Evolutionary conservation across 2,888 invertebrate genomes (phyloP), one percentile per base, ranked within the genome.

Genomic region (Macaria liturata): DNA sequence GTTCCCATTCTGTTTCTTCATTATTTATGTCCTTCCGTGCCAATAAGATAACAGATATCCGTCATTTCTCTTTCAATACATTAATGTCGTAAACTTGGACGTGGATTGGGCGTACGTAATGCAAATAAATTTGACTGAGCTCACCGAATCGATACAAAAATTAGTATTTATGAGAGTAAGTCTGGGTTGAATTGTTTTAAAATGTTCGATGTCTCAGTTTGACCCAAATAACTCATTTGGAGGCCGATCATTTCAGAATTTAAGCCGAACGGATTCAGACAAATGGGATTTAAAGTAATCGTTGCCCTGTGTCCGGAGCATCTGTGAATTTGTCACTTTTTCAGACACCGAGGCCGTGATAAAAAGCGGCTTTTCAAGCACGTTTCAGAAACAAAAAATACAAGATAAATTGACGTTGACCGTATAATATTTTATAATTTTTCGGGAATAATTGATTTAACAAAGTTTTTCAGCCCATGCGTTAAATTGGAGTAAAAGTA

Each of bases 131-230:
- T 20, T 1, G 20, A 20, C 20, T 20, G 20, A 20, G 2, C 2
- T 20, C 1, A 20, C 2, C 20, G 20, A 20, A 20, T 20, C 20
- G 20, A 20, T 20, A 20, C 20, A 20, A 70, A 69, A 68, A 69
- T 63, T 71, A 64, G 73, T 76, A 75, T 79, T 78, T 78, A 78
- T 72, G 65, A 67, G 68, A 67, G 39, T 46, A 57, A 66, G 74
- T 76, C 69, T 76, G 71, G 78, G 76, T 78, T 75, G 72, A 71
- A 71, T 74, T 73, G 73, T 70, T 77, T 73, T 69, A 67, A 71
- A 72, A 72, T 66, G 70, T 69, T 68, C 65, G 65, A 20, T 20
- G 20, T 20, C 20, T 76, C 68, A 73, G 73, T 73, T 37, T 63
- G 59, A 67, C 62, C 59, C 58, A 54, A 64, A 59, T 60, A 56